Evolutionary conservation across 2,888 invertebrate genomes (phyloP), one percentile per base, ranked within the genome.

Genomic region (Orthosia gracilis): DNA sequence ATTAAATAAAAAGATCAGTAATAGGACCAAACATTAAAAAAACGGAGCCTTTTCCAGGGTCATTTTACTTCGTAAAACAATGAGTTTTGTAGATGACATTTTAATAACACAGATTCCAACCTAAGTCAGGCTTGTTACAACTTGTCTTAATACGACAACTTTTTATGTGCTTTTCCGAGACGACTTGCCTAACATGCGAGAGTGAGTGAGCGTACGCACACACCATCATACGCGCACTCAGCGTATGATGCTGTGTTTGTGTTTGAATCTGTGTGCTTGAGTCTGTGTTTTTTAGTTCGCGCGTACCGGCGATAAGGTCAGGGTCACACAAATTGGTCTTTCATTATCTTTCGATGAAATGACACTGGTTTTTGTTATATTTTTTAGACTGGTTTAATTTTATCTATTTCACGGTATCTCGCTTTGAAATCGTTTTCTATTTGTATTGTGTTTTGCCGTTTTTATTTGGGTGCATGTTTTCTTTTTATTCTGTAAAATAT

Each of bases 301-400:
- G 63, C 65, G 68, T 64, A 64, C 63, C 50, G 23, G 57, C 74
- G 87, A 87, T 89, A 91, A 91, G 90, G 90, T 90, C 91, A 91
- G 66, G 90, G 90, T 76, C 85, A 84, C 57, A 65, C 63, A 45
- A 78, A 84, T 85, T 80, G 78, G 69, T 84, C 76, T 85, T 82
- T 85, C 78, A 76, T 80, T 83, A 80, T 74, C 70, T 76, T 49
- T 55, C 61, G 73, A 72, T 76, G 50, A 71, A 76, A 62, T 78
- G 76, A 70, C 72, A 58, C 77, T 47, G 78, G 54, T 82, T 82
- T 70, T 82, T 85, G 55, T 58, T 50, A 63, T 54, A 67, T n/a
- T 74, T 85, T 82, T 57, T 68, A 17, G 17, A 69, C 54, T 26
- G 58, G 57, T 78, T 83, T 72, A 49, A 65, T 78, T 75, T 82